Evolutionary conservation across 2,797 vertebrate genomes (phyloP).

Genomic region (Ptychobarbus kaznakovi): DNA sequence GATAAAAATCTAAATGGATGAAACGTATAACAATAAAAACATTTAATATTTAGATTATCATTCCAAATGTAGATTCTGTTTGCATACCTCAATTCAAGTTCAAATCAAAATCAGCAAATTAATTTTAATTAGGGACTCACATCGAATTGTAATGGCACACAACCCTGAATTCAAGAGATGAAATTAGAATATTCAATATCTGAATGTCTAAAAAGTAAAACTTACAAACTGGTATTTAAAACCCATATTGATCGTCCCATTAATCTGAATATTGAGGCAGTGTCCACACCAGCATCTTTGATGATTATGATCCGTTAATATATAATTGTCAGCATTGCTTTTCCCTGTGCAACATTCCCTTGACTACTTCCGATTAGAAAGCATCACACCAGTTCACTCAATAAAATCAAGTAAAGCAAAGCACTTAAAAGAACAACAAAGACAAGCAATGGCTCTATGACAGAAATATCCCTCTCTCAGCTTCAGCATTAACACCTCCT

Average conservation of each 20-base stretch:
- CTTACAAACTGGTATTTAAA: not conserved
- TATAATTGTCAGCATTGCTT: not conserved
- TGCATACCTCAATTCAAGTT: not conserved
- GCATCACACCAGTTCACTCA: not conserved
- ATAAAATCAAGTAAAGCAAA: not conserved
- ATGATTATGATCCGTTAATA: not conserved
- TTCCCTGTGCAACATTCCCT: not conserved
- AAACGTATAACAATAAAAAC: too few species aligned
- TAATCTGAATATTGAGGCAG: not conserved
- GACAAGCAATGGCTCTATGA: not conserved
- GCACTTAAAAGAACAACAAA: not conserved
- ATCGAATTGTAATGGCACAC: not conserved
- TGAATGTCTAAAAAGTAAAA: not conserved
- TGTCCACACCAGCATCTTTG: not conserved
- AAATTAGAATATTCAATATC: not conserved
- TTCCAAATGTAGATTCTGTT: not conserved
- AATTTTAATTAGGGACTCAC: not conserved
- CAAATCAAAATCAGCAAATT: not conserved
- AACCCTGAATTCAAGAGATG: not conserved
- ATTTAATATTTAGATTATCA: too few species aligned
- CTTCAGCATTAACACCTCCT: conserved; percentile 40
- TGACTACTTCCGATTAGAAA: not conserved
- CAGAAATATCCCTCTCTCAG: not conserved
- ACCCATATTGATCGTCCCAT: not conserved
- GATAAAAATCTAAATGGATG: not conserved